These are phyloP conservation scores for Corythornis leucogaster DNA, from an alignment of 2,797 vertebrate species.

Conservation along the genomic window DNA sequence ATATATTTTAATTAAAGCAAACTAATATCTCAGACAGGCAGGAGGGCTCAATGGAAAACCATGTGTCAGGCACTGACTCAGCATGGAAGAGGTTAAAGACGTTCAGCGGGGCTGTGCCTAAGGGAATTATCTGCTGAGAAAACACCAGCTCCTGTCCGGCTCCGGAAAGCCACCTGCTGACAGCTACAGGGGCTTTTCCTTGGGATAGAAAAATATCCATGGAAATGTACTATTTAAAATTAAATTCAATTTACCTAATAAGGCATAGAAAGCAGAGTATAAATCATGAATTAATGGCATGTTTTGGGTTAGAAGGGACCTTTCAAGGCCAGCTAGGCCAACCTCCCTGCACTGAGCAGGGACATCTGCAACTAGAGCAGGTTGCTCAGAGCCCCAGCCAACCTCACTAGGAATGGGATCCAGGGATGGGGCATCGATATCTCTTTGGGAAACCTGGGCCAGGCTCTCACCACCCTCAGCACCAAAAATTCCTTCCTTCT, in stretches of 20 bases:
- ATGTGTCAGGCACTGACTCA: not conserved
- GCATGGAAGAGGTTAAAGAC: not conserved
- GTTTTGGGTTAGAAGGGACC: not conserved
- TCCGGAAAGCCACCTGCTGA: not conserved
- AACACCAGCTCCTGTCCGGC: not conserved
- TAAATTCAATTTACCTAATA: not conserved
- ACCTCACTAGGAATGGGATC: not conserved
- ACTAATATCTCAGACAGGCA: not conserved
- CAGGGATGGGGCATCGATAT: not conserved
- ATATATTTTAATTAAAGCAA: conserved; percentile 26
- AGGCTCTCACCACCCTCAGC: not conserved
- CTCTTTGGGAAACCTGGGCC: not conserved
- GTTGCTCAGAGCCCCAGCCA: not conserved
- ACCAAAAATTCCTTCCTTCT: too few species aligned
- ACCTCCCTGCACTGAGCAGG: not conserved
- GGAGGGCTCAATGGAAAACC: not conserved
- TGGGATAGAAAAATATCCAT: not conserved
- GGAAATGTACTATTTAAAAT: not conserved
- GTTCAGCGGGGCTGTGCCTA: not conserved
- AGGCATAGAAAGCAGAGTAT: not conserved
- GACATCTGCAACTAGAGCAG: not conserved
- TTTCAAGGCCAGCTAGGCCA: not conserved
- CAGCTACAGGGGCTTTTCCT: rapidly evolving
- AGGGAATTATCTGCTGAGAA: not conserved
- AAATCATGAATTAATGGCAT: not conserved